Percentiles rank a stretch among this genome's conserved stretches.
phyloP scores from a whole-genome alignment of 2,113 vertebrate species.

The Dolichallabes microphthalmus region DNA sequence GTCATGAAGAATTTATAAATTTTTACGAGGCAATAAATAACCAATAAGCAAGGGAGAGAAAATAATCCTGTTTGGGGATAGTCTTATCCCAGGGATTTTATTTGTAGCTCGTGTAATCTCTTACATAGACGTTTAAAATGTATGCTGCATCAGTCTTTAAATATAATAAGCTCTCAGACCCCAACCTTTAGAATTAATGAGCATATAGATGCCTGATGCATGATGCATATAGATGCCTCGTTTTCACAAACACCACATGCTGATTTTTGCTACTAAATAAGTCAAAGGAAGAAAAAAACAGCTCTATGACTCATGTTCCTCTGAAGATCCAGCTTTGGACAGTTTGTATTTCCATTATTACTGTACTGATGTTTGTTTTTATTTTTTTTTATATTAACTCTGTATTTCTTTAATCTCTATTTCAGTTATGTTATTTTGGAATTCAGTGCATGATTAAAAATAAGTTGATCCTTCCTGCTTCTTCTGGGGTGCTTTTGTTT shows the following conservation, averaged over 20 bases:
- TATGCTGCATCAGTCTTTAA: not conserved
- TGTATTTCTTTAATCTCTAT: not conserved
- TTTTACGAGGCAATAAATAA: not conserved
- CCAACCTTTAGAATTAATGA: not conserved
- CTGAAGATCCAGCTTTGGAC: not conserved
- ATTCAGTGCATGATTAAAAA: not conserved
- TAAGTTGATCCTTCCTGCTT: not conserved
- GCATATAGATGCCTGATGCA: not conserved
- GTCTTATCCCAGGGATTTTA: not conserved
- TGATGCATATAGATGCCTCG: not conserved
- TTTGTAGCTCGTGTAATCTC: not conserved
- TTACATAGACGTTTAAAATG: not conserved
- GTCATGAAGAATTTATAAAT: not conserved
- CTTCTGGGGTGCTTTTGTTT: not conserved
- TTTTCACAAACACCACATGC: not conserved
- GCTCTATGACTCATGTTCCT: not conserved
- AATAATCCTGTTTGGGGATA: not conserved
- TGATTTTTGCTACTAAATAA: not conserved
- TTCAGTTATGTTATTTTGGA: not conserved
- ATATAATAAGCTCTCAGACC: not conserved
- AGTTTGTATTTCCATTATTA: not conserved
- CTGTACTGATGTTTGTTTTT: not conserved
- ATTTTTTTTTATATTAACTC: not conserved
- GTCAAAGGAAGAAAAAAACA: not conserved
- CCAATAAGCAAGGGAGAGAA: not conserved